Percentiles rank a stretch among this genome's conserved stretches.
phyloP scores from a whole-genome alignment of 2,888 invertebrate species.

The Apamea epomidion region DNA sequence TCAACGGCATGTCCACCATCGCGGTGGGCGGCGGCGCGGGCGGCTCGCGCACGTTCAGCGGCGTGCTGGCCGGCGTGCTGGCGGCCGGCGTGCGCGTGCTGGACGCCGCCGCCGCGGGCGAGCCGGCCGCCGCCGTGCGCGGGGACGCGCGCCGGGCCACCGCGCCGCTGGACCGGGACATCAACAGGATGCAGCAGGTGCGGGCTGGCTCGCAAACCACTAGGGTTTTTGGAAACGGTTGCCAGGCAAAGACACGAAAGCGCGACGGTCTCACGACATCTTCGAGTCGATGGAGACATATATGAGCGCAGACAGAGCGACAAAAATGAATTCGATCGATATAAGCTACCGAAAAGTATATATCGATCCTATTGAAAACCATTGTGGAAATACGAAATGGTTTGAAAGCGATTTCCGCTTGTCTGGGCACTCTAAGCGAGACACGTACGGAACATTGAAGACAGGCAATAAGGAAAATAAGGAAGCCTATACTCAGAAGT shows the following conservation, averaged over 20 bases:
- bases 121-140: slow-evolving; percentile 93
- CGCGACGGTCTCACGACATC: neutral
- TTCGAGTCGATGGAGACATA: neutral
- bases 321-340: neutral
- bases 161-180: slow-evolving; percentile 94
- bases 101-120: slow-evolving; percentile 96
- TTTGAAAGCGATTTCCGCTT: neutral
- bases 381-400: neutral
- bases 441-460: neutral
- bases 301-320: neutral
- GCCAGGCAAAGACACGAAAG: neutral
- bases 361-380: neutral
- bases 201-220: no score
- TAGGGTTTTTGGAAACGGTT: neutral
- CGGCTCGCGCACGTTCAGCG: slow-evolving; percentile 95
- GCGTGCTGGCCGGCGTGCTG: slow-evolving; percentile 97
- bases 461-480: neutral
- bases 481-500: neutral
- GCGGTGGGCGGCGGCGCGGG: slow-evolving; percentile 95
- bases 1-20: slow-evolving; percentile 97
- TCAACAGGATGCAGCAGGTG: slow-evolving; percentile 96
- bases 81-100: slow-evolving; percentile 96
- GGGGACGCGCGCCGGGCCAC: slow-evolving; percentile 96
- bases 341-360: neutral
- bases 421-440: fast-evolving